A percentile compares a stretch with the other conserved stretches of the same genome.
Evolutionary conservation across 2,113 vertebrate genomes (phyloP).

Genomic region (Nesogale talazaci): DNA sequence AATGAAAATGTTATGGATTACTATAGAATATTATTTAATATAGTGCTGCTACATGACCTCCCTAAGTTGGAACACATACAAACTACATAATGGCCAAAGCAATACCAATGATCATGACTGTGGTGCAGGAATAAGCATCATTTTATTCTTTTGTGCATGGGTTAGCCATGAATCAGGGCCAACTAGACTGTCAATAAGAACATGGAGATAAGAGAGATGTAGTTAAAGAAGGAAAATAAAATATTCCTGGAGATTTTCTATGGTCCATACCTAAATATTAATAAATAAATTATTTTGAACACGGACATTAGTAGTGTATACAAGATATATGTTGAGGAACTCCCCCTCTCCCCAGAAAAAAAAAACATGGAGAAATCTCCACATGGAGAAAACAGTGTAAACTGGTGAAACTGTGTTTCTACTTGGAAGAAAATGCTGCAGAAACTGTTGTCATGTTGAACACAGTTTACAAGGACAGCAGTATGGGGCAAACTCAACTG

Average conservation of each 20-base stretch:
- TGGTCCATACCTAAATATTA: background rate
- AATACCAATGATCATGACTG: background rate
- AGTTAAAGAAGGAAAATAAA: background rate
- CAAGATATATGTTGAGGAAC: too few species aligned
- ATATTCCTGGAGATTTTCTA: background rate
- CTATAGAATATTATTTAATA: background rate
- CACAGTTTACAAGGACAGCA: too few species aligned
- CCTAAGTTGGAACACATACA: background rate
- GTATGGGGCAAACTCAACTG: too few species aligned
- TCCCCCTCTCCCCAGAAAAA: too few species aligned
- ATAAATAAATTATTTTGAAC: background rate
- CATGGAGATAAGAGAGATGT: background rate
- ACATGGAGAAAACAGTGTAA: too few species aligned
- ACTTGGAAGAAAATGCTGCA: too few species aligned
- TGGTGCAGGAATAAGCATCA: background rate
- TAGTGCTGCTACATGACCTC: background rate
- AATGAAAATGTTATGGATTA: background rate
- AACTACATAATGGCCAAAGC: background rate
- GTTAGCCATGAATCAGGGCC: background rate
- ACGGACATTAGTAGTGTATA: background rate
- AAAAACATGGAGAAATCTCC: too few species aligned
- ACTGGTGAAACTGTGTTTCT: too few species aligned
- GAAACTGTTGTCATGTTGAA: too few species aligned
- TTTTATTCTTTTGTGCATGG: background rate
- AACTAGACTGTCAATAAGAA: background rate